These are phyloP conservation scores for Macroglossus sobrinus DNA, from an alignment of 2,113 vertebrate species.

Conservation along the genomic window DNA sequence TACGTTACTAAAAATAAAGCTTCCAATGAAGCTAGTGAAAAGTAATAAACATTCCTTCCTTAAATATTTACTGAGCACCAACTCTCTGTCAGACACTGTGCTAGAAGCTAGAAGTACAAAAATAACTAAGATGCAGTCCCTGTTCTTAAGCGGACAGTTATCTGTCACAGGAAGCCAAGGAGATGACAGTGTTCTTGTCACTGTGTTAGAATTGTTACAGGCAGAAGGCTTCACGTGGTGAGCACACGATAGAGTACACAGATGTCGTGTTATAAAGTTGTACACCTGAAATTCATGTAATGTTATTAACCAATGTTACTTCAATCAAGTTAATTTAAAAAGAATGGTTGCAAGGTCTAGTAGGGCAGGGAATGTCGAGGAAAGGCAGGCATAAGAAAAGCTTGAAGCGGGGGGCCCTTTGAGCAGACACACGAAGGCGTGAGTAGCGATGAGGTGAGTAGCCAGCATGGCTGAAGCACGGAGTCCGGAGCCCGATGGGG, in stretches of 20 bases:
- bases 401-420: not conserved
- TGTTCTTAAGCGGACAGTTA: not conserved
- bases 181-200: not conserved
- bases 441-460: not conserved
- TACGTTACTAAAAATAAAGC: not conserved
- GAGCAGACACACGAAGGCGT: not conserved
- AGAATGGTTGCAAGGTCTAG: fast-evolving
- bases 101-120: not conserved
- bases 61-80: not conserved
- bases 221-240: not conserved
- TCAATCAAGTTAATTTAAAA: not conserved
- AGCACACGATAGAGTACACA: no score
- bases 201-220: not conserved
- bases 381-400: not conserved
- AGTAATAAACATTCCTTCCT: not conserved
- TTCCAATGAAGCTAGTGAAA: not conserved
- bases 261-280: no score
- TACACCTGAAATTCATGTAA: no score
- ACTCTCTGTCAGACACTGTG: not conserved
- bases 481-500: not conserved
- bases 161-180: not conserved
- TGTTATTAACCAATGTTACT: no score
- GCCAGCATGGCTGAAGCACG: not conserved
- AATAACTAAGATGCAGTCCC: not conserved
- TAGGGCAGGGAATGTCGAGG: not conserved